Evolutionary conservation across 2,113 vertebrate genomes (phyloP).

Genomic region (Lepus timidus): DNA sequence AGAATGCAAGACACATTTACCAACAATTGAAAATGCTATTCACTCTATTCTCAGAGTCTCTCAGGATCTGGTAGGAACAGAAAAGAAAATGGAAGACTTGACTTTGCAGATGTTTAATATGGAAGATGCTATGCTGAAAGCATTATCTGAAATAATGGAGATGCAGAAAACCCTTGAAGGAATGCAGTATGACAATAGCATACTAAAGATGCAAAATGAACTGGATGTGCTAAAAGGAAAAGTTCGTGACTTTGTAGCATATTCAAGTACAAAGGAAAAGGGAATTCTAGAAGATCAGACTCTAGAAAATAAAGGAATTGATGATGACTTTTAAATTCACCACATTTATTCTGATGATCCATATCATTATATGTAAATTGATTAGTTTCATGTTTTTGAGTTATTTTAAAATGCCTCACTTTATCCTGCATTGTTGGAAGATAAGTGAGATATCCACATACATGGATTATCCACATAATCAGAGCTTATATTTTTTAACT

Average conservation of each 20-base stretch:
- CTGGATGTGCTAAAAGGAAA: constrained; percentile 86
- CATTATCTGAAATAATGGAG: constrained; percentile 87
- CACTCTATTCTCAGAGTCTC: constrained; percentile 92
- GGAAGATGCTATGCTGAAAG: constrained; percentile 93
- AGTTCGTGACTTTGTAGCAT: constrained; percentile 81
- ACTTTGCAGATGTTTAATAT: constrained; percentile 90
- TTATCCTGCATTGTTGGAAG: background rate
- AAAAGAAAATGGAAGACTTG: constrained; percentile 91
- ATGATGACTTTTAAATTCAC: constrained; percentile 63
- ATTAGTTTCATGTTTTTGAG: background rate
- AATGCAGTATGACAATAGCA: constrained; percentile 88
- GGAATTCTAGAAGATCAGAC: constrained; percentile 63
- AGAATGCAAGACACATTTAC: constrained; percentile 91
- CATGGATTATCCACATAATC: background rate
- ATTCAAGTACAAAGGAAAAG: constrained; percentile 81
- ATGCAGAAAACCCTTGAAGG: constrained; percentile 90
- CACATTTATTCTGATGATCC: constrained; percentile 44
- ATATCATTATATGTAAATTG: background rate
- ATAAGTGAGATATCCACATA: background rate
- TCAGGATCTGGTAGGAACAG: constrained; percentile 88
- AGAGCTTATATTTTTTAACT: constrained; percentile 47
- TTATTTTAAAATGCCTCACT: constrained; percentile 29
- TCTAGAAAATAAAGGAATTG: constrained; percentile 76
- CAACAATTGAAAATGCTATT: constrained; percentile 92
- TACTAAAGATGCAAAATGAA: constrained; percentile 88